Evolutionary conservation across 2,797 vertebrate genomes (phyloP).

Genomic region (Thamnophis elegans): DNA sequence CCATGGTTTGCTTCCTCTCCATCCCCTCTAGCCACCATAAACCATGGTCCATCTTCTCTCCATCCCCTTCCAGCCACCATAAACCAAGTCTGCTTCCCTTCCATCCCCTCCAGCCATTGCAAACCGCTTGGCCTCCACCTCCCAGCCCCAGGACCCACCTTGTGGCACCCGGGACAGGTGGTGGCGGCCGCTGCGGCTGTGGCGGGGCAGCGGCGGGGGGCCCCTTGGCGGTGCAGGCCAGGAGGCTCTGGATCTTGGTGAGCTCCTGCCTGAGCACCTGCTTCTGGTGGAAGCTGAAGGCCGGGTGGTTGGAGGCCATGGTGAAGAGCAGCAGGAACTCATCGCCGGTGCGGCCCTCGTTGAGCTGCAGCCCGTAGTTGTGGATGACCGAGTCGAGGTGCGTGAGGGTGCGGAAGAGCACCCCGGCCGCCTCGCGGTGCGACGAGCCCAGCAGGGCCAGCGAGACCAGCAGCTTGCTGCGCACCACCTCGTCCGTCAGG

Average conservation of each 20-base stretch:
- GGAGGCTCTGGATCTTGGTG: slow-evolving; percentile 87
- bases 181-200: slow-evolving; percentile 17
- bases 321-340: slow-evolving; percentile 97
- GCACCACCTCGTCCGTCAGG: slow-evolving; percentile 95
- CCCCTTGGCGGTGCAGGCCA: slow-evolving; percentile 72
- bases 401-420: slow-evolving; percentile 92
- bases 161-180: slow-evolving; percentile 81
- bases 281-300: slow-evolving; percentile 98
- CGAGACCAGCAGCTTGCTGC: slow-evolving; percentile 93
- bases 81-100: background rate
- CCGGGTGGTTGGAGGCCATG: slow-evolving; percentile 97
- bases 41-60: background rate
- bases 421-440: slow-evolving; percentile 89
- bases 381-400: slow-evolving; percentile 95
- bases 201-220: slow-evolving; percentile 67
- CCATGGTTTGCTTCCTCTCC: too few relatives aligned
- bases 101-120: too few relatives aligned
- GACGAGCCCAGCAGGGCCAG: slow-evolving; percentile 91
- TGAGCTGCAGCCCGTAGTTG: slow-evolving; percentile 91
- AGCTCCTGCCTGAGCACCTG: slow-evolving; percentile 94
- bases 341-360: slow-evolving; percentile 90
- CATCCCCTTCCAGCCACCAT: too few relatives aligned
- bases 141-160: slow-evolving; percentile 74
- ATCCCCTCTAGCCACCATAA: too few relatives aligned
- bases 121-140: too few relatives aligned